Conservation (phyloP, 2,888 invertebrate species). For the Euzetes globulus region DNA sequence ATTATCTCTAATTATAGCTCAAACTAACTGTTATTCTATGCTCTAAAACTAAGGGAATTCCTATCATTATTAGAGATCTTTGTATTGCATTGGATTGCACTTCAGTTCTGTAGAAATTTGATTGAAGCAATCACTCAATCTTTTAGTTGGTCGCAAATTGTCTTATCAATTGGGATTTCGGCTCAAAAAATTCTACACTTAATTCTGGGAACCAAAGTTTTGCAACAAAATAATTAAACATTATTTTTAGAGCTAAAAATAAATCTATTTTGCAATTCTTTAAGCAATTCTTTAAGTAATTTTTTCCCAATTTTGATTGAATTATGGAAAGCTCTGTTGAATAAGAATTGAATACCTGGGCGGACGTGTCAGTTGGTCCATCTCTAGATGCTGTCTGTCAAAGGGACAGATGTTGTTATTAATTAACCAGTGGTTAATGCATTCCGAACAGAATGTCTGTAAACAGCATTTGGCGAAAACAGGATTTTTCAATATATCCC, state of each 20-base stretch:
- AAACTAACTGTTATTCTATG: too few relatives aligned
- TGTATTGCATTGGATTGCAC: not conserved
- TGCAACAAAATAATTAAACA: too few relatives aligned
- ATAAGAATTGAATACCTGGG: not conserved
- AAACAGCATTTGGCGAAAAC: slow-evolving; percentile 13
- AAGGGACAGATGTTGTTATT: slow-evolving; percentile 3
- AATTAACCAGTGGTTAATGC: not conserved
- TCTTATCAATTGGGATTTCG: too few relatives aligned
- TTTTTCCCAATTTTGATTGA: too few relatives aligned
- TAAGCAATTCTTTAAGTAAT: too few relatives aligned
- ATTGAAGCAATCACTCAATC: not conserved
- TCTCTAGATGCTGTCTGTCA: not conserved
- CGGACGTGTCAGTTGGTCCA: not conserved
- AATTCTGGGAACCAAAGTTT: too few relatives aligned
- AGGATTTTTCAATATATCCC: not conserved
- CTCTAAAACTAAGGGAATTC: not conserved
- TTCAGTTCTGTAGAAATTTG: not conserved
- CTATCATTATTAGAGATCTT: not conserved
- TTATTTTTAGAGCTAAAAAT: too few relatives aligned
- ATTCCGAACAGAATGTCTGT: not conserved
- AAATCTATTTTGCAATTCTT: too few relatives aligned
- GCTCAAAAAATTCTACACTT: too few relatives aligned
- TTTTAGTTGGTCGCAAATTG: too few relatives aligned
- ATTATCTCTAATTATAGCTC: not conserved
- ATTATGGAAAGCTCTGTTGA: not conserved